Evolutionary conservation across 2,888 invertebrate genomes (phyloP).

Genomic region (Conistra vaccinii): DNA sequence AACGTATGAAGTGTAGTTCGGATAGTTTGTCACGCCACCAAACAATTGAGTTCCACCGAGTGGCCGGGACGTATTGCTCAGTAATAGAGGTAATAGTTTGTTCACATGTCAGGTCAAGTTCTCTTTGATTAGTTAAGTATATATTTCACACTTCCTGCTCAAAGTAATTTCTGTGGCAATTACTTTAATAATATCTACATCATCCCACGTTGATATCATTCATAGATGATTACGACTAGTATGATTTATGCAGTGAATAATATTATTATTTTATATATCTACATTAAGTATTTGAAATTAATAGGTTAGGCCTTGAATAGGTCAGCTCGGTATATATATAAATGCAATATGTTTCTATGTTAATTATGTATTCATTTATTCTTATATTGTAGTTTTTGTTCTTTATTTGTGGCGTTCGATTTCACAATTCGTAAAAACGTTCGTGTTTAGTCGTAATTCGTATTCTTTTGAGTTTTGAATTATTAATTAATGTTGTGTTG

Average conservation of each 20-base stretch:
- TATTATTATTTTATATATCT: slow-evolving; percentile 48
- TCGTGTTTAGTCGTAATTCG: slow-evolving; percentile 15
- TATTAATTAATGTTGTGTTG: slow-evolving; percentile 12
- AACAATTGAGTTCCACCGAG: slow-evolving; percentile 47
- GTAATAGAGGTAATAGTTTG: slow-evolving; percentile 23
- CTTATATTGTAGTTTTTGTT: slow-evolving; percentile 29
- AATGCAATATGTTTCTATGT: slow-evolving; percentile 36
- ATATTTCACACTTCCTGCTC: slow-evolving; percentile 48
- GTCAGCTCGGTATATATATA: slow-evolving; percentile 38
- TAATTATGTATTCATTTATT: slow-evolving; percentile 38
- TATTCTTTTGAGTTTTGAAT: slow-evolving; percentile 25
- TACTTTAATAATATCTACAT: slow-evolving; percentile 32
- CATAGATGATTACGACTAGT: slow-evolving; percentile 49
- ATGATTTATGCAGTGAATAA: slow-evolving; percentile 58
- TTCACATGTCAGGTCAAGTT: slow-evolving; percentile 27
- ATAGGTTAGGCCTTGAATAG: slow-evolving; percentile 60
- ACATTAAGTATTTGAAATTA: slow-evolving; percentile 51
- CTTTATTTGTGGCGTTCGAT: slow-evolving; percentile 29
- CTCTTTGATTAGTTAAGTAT: slow-evolving; percentile 22
- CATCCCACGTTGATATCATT: slow-evolving; percentile 44
- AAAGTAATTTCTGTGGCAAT: slow-evolving; percentile 54
- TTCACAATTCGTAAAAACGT: slow-evolving; percentile 33
- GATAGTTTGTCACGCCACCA: slow-evolving; percentile 47
- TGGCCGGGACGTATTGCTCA: not conserved
- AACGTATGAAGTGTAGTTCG: slow-evolving; percentile 22